These are phyloP conservation scores for Lepisosteus oculatus DNA, from an alignment of 2,113 vertebrate genomes.

Conservation along the genomic window DNA sequence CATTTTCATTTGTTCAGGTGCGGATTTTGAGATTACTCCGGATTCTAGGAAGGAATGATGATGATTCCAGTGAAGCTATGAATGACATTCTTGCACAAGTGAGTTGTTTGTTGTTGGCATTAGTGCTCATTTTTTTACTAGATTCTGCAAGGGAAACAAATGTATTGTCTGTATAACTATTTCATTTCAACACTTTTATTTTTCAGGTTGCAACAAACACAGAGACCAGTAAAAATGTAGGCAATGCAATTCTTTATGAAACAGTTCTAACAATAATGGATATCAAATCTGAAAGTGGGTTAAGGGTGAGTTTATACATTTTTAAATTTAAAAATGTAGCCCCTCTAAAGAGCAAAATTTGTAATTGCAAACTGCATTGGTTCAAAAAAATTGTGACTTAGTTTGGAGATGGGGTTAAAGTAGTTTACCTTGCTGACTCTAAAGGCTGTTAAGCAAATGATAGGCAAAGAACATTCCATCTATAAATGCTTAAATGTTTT, in stretches of 20 bases:
- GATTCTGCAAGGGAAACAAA: background rate
- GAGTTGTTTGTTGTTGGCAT: conserved; percentile 28
- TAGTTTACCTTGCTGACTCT: too few species aligned
- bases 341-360: too few species aligned
- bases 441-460: too few species aligned
- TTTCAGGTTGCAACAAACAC: conserved; percentile 96
- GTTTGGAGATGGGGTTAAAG: too few species aligned
- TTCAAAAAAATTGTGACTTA: too few species aligned
- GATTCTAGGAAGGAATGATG: conserved; percentile 94
- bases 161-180: background rate
- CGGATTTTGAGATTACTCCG: conserved; percentile 95
- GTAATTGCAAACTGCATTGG: too few species aligned
- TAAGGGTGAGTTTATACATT: conserved; percentile 77
- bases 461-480: too few species aligned
- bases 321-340: background rate
- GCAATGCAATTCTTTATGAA: conserved; percentile 98
- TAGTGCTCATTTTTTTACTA: background rate
- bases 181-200: background rate
- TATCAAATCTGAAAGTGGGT: conserved; percentile 97
- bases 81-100: conserved; percentile 99
- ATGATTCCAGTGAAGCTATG: conserved; percentile 99
- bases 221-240: conserved; percentile 99
- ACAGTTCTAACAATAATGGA: conserved; percentile 99
- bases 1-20: conserved; percentile 68
- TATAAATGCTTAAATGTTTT: background rate